Conservation (phyloP, 2,888 invertebrate species). For the Monopis laevigella region DNA sequence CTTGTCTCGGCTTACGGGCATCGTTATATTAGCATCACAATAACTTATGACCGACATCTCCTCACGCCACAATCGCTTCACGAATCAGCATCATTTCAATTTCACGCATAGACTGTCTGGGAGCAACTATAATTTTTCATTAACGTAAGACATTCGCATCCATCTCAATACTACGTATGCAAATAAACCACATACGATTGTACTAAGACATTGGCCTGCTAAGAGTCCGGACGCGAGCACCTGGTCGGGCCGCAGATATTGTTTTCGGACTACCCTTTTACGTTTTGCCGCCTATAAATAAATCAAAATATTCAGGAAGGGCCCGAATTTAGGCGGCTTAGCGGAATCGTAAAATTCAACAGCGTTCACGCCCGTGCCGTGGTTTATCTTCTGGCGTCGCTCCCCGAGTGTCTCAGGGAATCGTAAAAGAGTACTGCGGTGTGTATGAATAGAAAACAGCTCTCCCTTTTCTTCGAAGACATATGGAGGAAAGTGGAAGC, state of each 20-base stretch:
- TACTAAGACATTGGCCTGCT: conserved; percentile 29
- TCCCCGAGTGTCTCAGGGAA: conserved; percentile 57
- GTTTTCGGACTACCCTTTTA: conserved; percentile 61
- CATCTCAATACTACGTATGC: no score
- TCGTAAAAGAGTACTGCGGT: conserved; percentile 61
- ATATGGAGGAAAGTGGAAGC: conserved; percentile 33
- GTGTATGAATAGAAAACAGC: conserved; percentile 56
- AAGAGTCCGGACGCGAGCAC: conserved; percentile 36
- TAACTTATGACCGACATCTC: conserved; percentile 43
- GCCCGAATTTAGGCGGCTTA: conserved; percentile 66
- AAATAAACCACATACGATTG: no score
- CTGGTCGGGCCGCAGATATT: conserved; percentile 49
- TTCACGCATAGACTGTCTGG: not conserved
- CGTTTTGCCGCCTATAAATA: conserved; percentile 63
- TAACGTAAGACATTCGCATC: no score
- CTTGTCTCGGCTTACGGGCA: conserved; percentile 52
- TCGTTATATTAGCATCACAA: conserved; percentile 65
- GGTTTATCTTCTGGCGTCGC: conserved; percentile 57
- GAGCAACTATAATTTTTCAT: no score
- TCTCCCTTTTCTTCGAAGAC: conserved; percentile 48
- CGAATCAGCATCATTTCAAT: not conserved
- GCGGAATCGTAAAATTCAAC: conserved; percentile 67
- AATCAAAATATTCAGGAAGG: conserved; percentile 68
- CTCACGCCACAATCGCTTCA: conserved; percentile 25
- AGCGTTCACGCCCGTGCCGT: conserved; percentile 51